Conservation (phyloP, 2,797 vertebrate species). For the Apogon talboti region DNA sequence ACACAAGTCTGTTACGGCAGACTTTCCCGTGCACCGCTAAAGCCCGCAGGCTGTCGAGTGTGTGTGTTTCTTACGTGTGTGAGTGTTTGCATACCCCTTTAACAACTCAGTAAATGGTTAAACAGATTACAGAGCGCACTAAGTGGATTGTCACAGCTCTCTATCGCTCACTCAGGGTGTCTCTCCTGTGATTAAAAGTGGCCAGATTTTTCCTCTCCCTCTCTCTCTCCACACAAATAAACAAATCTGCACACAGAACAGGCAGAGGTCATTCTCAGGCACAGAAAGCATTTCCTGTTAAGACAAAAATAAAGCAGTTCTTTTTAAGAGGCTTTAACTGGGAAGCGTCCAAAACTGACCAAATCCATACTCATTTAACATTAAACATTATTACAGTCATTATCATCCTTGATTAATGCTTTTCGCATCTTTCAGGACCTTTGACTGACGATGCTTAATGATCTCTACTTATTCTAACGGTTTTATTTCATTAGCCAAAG, state of each 20-base stretch:
- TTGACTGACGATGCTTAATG: too few species aligned
- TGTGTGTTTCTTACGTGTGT: slow-evolving; percentile 35
- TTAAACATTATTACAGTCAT: background rate
- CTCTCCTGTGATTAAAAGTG: slow-evolving; percentile 91
- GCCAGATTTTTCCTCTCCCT: slow-evolving; percentile 81
- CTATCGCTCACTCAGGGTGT: slow-evolving; percentile 90
- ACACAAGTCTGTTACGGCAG: slow-evolving; percentile 56
- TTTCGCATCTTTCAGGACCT: background rate
- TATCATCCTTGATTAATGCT: background rate
- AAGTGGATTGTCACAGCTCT: slow-evolving; percentile 99
- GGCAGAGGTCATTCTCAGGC: slow-evolving; percentile 37
- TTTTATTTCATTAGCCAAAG: background rate
- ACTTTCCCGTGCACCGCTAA: slow-evolving; percentile 47
- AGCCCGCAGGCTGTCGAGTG: slow-evolving; percentile 51
- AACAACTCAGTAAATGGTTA: slow-evolving; percentile 94
- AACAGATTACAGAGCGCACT: slow-evolving; percentile 99
- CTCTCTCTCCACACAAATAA: too few species aligned
- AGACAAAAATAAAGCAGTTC: background rate
- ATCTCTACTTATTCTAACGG: too few species aligned
- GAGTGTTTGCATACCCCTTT: slow-evolving; percentile 81
- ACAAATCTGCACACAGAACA: slow-evolving; percentile 28
- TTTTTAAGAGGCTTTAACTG: too few species aligned
- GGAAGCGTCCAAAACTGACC: background rate
- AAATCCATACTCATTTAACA: background rate
- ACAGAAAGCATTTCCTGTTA: slow-evolving; percentile 8